Conservation (phyloP, 2,113 vertebrate species). For the Lates calcarifer region DNA sequence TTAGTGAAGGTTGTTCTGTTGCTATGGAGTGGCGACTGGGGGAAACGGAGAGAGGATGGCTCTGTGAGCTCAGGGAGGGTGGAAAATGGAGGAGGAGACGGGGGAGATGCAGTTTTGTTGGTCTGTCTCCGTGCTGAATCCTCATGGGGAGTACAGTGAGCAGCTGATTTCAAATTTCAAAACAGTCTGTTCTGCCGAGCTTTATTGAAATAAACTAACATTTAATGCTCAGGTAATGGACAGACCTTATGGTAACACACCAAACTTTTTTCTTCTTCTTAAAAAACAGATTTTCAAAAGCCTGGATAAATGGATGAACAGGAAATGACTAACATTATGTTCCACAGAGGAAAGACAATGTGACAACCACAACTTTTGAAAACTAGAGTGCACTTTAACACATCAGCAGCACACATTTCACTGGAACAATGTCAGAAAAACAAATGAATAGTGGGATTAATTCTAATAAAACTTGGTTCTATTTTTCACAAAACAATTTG, state of each 20-base stretch:
- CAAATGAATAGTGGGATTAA: no score
- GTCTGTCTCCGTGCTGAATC: constrained; percentile 27
- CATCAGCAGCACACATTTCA: background rate
- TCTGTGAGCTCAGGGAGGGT: constrained; percentile 40
- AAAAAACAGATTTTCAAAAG: background rate
- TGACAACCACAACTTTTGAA: background rate
- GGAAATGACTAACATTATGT: background rate
- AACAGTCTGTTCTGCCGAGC: constrained; percentile 6
- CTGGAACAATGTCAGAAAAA: background rate
- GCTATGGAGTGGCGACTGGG: constrained; percentile 64
- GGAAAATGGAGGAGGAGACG: constrained; percentile 8
- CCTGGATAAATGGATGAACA: background rate
- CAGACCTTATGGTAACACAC: background rate
- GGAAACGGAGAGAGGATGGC: constrained; percentile 48
- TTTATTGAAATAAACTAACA: background rate
- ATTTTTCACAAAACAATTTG: no score
- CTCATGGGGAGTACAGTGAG: constrained; percentile 32
- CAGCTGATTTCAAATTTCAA: constrained; percentile 31
- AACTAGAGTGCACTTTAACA: background rate
- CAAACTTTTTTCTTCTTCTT: no score
- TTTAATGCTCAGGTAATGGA: background rate
- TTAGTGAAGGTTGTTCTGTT: constrained; percentile 72
- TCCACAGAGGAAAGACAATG: background rate
- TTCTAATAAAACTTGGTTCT: background rate
- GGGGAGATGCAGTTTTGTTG: constrained; percentile 31